Base-by-base conservation (phyloP, 2,113 vertebrate genomes). In the Phylloscopus trochilus region DNA sequence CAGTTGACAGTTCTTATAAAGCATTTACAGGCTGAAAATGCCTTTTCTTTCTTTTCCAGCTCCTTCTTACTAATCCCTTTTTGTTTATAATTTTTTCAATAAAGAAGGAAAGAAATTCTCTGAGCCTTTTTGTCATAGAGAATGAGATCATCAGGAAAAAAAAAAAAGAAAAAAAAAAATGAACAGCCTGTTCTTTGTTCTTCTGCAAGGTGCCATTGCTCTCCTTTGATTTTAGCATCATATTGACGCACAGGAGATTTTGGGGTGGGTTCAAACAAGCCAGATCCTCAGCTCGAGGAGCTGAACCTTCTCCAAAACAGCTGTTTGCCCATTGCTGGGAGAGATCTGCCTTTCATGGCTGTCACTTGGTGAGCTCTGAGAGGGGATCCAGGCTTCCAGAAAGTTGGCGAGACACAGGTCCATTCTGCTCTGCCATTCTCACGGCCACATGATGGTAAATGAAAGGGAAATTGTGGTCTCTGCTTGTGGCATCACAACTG, bases 121-220 rank as follows among this genome's bases (percentile, higher is more conserved):
- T 44, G 49, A 62, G 69, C 82, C 79, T 43, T 83, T 87, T 66
- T 62, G 81, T 96, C 67, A 28, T 91, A 90, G 79, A 91, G 92
- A 87, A 87, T 97, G 96, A 98, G 59, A 94, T 97, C 80, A 97
- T 95, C 73, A 70, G 33, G 13, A 55, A n/a, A 69, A 91, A 43
- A 77, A 85, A 39, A 69, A 35, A 16, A 81, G 12, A 9, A 11
- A 37, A n/a, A 82, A 13, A 30, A 59, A 28, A 87, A 56, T 12
- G 14, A 89, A n/a, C 76, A 94, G 69, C 70, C 81, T 82, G 79
- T 83, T 78, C 92, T 89, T 95, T 95, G 82, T 91, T 87, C 52
- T 91, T 89, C 81, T 94, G 46, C 75, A 88, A 91, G 63, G 58
- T 95, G 77, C 52, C 67, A 72, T 89, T 51, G 15, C 52, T 92